phyloP scores from a whole-genome alignment of 1,140 invertebrate genomes.

The Proctacanthus coquilletti region DNA sequence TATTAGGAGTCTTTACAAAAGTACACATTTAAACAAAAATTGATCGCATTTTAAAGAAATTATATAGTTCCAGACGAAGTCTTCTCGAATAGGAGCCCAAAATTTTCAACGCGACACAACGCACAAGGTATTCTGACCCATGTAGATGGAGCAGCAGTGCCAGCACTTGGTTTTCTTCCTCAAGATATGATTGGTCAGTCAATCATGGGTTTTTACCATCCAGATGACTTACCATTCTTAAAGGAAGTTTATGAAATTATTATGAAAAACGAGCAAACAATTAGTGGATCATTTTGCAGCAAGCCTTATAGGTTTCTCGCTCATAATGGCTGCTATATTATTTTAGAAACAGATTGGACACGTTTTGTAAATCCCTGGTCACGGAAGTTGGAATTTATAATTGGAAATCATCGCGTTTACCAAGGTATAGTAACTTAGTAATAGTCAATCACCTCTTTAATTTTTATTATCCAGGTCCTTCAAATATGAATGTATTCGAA shows the following conservation, averaged over 20 bases:
- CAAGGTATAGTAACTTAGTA: slow-evolving; percentile 35
- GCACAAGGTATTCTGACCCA: slow-evolving; percentile 56
- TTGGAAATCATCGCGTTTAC: slow-evolving; percentile 71
- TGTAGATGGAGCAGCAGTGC: slow-evolving; percentile 60
- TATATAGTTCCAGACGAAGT: slow-evolving; percentile 45
- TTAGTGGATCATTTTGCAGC: slow-evolving; percentile 51
- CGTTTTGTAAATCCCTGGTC: slow-evolving; percentile 91
- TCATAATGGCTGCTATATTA: slow-evolving; percentile 68
- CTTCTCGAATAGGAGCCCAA: slow-evolving; percentile 31
- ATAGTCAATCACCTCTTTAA: slow-evolving; percentile 4
- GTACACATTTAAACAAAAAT: slow-evolving; percentile 30
- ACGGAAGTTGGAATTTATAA: slow-evolving; percentile 76
- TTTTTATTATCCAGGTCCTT: slow-evolving; percentile 40
- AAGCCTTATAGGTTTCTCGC: slow-evolving; percentile 59
- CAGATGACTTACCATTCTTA: slow-evolving; percentile 62
- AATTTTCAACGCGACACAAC: slow-evolving; percentile 64
- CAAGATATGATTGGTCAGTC: slow-evolving; percentile 73
- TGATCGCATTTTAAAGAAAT: not conserved
- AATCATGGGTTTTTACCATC: slow-evolving; percentile 76
- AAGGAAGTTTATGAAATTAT: slow-evolving; percentile 73
- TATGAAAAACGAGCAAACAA: slow-evolving; percentile 37
- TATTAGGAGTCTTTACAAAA: slow-evolving; percentile 58
- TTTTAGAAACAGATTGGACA: slow-evolving; percentile 83
- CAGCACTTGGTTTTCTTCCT: slow-evolving; percentile 72
- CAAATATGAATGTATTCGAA: slow-evolving; percentile 56